Conservation (phyloP, 2,113 vertebrate species). For the Hypocryptadius cinnamomeus region DNA sequence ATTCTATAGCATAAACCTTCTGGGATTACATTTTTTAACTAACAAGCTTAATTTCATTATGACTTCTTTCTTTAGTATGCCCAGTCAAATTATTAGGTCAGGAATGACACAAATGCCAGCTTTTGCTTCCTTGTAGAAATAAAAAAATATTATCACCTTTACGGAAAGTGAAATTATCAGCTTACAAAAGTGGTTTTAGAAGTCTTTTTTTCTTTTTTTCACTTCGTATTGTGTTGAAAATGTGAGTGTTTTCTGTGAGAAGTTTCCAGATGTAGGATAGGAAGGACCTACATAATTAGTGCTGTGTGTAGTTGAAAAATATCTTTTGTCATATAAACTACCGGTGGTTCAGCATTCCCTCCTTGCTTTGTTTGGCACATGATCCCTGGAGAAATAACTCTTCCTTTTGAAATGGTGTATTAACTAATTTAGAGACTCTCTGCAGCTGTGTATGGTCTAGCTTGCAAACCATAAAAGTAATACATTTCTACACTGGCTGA, state of each 20-base stretch:
- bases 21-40: not conserved
- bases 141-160: not conserved
- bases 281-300: not conserved
- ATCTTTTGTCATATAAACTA: not conserved
- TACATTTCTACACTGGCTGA: not conserved
- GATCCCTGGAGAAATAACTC: slow-evolving; percentile 37
- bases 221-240: not conserved
- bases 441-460: not conserved
- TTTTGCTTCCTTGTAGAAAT: not conserved
- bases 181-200: not conserved
- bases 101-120: not conserved
- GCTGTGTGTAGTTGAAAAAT: not conserved
- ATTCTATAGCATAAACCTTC: not conserved
- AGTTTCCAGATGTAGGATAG: not conserved
- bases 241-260: not conserved
- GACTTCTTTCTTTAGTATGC: not conserved
- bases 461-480: slow-evolving; percentile 32
- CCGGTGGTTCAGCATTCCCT: not conserved
- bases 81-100: not conserved
- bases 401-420: slow-evolving; percentile 27
- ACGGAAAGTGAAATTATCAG: not conserved
- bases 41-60: not conserved
- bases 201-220: not conserved
- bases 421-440: slow-evolving; percentile 28
- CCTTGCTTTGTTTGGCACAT: not conserved